Evolutionary conservation across 2,113 vertebrate genomes (phyloP).

Genomic region (Okapia johnstoni): DNA sequence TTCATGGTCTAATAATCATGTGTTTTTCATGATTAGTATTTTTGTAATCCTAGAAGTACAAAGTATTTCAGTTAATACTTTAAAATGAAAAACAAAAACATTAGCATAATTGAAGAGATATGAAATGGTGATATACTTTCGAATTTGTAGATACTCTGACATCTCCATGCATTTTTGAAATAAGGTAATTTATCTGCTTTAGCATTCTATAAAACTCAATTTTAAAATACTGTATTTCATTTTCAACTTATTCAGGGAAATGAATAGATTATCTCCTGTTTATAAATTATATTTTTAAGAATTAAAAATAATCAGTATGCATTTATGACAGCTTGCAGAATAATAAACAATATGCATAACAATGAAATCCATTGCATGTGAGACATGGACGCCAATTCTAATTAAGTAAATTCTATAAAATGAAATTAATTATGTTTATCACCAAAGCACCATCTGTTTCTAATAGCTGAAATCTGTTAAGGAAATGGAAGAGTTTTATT

Average conservation of each 20-base stretch:
- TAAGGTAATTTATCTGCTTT: not conserved
- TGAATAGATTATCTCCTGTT: not conserved
- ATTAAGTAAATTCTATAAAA: constrained; percentile 59
- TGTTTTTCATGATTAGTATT: not conserved
- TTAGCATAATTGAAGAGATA: not conserved
- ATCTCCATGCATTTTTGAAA: not conserved
- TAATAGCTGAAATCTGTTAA: constrained; percentile 49
- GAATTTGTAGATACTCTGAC: not conserved
- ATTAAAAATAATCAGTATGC: not conserved
- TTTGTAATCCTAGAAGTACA: not conserved
- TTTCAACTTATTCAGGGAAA: not conserved
- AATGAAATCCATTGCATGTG: constrained; percentile 15
- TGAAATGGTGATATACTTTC: not conserved
- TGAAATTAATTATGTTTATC: constrained; percentile 58
- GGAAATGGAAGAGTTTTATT: not conserved
- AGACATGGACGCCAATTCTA: constrained; percentile 40
- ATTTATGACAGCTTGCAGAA: constrained; percentile 33
- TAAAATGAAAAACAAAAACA: not conserved
- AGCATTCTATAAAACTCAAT: not conserved
- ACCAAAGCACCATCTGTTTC: constrained; percentile 61
- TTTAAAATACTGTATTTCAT: not conserved
- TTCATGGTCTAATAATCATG: not conserved
- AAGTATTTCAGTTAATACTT: not conserved
- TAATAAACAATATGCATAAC: constrained; percentile 26
- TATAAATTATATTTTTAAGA: constrained; percentile 12